Evolutionary conservation across 2,888 invertebrate genomes (phyloP), one percentile per base, ranked within the genome.

Genomic region (Schizaphis graminum): DNA sequence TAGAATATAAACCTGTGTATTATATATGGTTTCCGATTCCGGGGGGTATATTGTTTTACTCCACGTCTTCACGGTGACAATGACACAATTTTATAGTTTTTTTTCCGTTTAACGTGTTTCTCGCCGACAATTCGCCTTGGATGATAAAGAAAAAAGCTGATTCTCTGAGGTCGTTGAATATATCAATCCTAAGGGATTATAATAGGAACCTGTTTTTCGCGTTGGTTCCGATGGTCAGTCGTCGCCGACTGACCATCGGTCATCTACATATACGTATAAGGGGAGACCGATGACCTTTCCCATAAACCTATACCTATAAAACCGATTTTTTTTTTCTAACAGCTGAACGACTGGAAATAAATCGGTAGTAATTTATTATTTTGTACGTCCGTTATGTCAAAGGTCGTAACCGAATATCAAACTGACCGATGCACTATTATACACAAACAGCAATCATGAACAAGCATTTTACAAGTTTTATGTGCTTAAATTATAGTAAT

Each of bases 201-300:
- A 91, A 91, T 94, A 21, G 53, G 91, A 94, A 94, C 94, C 94
- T 91, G 94, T 94, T 94, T 93, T 91, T 91, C 61, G 90, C 91
- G 94, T 2, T 77, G 53, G 89, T 94, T 86, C 91, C 85, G 61
- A 94, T 90, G 94, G 94, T 91, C 90, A 91, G 91, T 86, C 47
- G 86, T 0, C 85, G 53, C 0, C 89, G 3, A 94, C 94, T 94
- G 94, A 94, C 94, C 94, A 94, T 91, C 91, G 94, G 94, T 87
- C 91, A 94, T 90, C 84, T 57, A 85, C 56, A 28, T 56, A 86
- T 47, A 85, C 7, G 21, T 47, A 67, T n/a, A 89, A 89, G 85
- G 86, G 94, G 94, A 61, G 86, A 91, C 86, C 94, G 94, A 85
- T 94, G 94, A 94, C 94, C 94, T 94, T 94, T 94, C 94, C 91